Conservation (phyloP, 2,113 vertebrate species). For the Gallinago undulata region DNA sequence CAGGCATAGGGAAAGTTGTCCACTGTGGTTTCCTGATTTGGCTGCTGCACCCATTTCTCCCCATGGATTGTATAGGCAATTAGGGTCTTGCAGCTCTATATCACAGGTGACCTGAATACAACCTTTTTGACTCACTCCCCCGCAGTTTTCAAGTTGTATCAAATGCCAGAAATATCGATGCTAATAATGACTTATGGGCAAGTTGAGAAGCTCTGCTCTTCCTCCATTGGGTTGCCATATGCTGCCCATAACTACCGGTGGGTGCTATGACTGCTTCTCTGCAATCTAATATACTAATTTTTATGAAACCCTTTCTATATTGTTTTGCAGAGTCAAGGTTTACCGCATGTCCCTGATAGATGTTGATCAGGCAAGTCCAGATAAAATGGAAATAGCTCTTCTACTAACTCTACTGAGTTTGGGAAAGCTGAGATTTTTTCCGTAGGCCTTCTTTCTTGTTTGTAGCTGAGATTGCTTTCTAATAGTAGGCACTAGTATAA, state of each 20-base stretch:
- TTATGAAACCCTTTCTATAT: neutral
- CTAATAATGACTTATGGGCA: neutral
- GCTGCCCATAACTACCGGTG: fast-evolving
- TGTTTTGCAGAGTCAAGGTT: neutral
- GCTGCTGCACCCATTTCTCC: neutral
- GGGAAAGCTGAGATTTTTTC: neutral
- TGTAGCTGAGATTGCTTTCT: neutral
- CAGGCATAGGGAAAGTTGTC: neutral
- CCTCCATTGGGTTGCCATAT: neutral
- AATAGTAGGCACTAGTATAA: neutral
- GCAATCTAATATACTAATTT: neutral
- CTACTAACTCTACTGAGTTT: neutral
- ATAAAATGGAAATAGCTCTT: neutral
- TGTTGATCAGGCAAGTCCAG: neutral
- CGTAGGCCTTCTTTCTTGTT: neutral
- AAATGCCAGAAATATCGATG: neutral
- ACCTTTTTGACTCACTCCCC: fast-evolving
- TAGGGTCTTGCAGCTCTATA: neutral
- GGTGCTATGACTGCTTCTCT: neutral
- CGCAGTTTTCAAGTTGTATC: neutral
- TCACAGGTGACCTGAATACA: neutral
- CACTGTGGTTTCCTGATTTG: neutral
- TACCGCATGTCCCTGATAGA: neutral
- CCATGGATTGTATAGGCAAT: neutral
- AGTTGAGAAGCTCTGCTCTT: neutral